These are phyloP conservation scores for Ascaphus truei DNA, from an alignment of 2,113 vertebrate genomes.

Conservation along the genomic window DNA sequence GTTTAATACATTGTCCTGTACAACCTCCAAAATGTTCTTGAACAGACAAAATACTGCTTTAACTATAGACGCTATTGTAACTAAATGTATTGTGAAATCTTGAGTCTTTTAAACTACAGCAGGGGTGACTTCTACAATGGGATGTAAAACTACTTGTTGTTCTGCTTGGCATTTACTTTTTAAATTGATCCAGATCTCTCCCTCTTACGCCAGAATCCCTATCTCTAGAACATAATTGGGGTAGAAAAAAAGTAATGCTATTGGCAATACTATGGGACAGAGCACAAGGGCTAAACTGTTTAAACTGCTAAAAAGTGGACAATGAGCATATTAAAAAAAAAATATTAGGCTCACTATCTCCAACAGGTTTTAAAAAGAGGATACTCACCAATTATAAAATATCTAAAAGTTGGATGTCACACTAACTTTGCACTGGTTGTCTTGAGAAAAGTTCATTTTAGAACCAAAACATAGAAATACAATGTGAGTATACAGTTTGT, in stretches of 20 bases:
- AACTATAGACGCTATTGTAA: neutral
- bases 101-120: neutral
- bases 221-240: neutral
- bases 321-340: too few relatives aligned
- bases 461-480: too few relatives aligned
- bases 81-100: neutral
- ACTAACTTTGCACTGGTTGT: too few relatives aligned
- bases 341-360: too few relatives aligned
- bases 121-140: neutral
- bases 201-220: neutral
- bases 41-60: constrained; percentile 20
- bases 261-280: neutral
- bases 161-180: neutral
- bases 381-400: too few relatives aligned
- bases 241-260: neutral
- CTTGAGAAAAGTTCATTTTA: too few relatives aligned
- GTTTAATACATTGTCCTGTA: constrained; percentile 18
- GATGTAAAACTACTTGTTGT: neutral
- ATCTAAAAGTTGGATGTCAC: too few relatives aligned
- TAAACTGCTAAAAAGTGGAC: neutral
- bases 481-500: too few relatives aligned
- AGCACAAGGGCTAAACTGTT: neutral
- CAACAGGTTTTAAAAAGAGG: too few relatives aligned
- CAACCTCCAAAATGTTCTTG: constrained; percentile 37
- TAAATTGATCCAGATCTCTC: neutral